Base-by-base conservation (phyloP, 30 jellyfish, hydroid and myxozoan species). In the Pelagia noctiluca region DNA sequence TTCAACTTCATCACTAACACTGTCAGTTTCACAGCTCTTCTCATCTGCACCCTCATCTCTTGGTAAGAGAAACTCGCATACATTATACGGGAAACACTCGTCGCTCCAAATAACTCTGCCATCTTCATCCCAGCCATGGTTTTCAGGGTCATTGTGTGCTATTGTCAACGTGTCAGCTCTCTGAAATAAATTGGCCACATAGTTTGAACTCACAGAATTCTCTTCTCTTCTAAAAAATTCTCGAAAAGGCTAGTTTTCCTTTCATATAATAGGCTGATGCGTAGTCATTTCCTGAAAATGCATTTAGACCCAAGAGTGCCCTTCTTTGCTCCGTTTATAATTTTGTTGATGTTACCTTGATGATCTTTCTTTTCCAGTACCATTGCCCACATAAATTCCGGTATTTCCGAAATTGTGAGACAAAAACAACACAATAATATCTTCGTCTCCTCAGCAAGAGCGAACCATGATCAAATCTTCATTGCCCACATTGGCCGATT, bases 231-330 rank as follows among this genome's bases (percentile, higher is more conserved):
- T 42, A 8, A 42, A 42, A 16, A 42, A 42, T 8, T 42, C 57
- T 77, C 89, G 80, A 77, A 38, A 35, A 77, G 28, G 87, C 68
- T n/a, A 3, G 24, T 52, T 53, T 57, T 8, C 80, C 89, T 62
- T 77, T 77, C 36, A 69, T 26, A 24, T 30, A 60, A 46, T 49
- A 72, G 25, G 72, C 47, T 32, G 87, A 75, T 1, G 52, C 49
- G 76, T 75, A 75, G 62, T 29, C 87, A 28, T 75, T 75, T 31
- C 87, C 76, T 19, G 76, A 22, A 75, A 72, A 75, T 12, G 87
- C 76, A 75, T 75, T 75, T 32, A 47, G 63, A 18, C 76, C 87
- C 47, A 75, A 68, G 3, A 75, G 87, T 24, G 26, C 83, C 23
- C 25, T 23, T 11, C 70, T 37, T 34, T 32, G 85, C 72, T 42